Percentiles rank a stretch among this genome's conserved stretches.
Evolutionary conservation across 2,797 vertebrate species (phyloP).

Genomic region (Rhynchonycteris naso): DNA sequence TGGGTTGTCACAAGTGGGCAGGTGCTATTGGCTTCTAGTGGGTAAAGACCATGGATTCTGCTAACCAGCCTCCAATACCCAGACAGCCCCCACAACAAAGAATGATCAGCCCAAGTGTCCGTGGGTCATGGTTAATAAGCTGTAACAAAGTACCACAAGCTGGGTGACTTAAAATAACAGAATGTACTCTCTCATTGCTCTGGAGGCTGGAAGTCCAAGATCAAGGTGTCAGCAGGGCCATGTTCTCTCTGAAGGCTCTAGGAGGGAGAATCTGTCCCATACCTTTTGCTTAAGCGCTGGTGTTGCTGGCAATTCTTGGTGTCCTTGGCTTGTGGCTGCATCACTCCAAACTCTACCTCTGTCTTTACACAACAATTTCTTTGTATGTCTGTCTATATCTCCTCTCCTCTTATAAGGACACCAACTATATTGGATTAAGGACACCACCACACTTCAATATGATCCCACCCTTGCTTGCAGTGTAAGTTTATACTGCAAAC

Average conservation of each 20-base stretch:
- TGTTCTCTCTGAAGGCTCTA: not conserved
- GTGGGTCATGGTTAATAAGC: rapidly evolving
- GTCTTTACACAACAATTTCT: not conserved
- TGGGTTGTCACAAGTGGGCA: not conserved
- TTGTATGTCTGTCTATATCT: not conserved
- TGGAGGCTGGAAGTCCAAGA: not conserved
- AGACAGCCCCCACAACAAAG: too few relatives aligned
- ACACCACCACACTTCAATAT: too few relatives aligned
- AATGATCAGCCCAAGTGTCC: not conserved
- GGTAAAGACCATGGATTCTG: not conserved
- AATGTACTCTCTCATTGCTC: not conserved
- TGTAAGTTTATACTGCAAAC: not conserved
- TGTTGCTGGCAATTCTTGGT: not conserved
- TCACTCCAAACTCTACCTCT: not conserved
- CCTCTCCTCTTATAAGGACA: not conserved
- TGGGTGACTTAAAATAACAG: too few relatives aligned
- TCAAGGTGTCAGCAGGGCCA: not conserved
- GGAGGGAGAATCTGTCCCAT: not conserved
- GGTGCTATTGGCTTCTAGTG: not conserved
- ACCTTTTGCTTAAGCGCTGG: not conserved
- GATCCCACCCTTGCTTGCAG: not conserved
- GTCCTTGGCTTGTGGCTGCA: rapidly evolving
- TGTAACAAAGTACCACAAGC: not conserved
- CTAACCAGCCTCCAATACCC: not conserved
- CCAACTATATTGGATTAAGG: not conserved